Evolutionary conservation across 1,140 invertebrate genomes (phyloP).

Genomic region (Galendromus occidentalis): DNA sequence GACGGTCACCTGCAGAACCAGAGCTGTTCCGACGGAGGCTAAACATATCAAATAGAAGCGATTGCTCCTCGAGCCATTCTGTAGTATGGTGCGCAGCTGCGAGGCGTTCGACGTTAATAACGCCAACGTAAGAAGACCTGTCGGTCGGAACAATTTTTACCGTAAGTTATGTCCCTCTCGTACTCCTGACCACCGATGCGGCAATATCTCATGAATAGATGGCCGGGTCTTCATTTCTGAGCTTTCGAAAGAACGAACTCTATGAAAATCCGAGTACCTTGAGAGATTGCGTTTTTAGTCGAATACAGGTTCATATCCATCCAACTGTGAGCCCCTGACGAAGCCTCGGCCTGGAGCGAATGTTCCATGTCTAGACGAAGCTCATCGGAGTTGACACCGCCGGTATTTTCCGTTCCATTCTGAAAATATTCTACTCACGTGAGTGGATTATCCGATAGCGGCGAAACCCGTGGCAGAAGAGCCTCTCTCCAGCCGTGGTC

Average conservation of each 20-base stretch:
- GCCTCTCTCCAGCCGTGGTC: no score
- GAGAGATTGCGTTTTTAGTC: neutral
- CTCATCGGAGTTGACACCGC: neutral
- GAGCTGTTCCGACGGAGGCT: neutral
- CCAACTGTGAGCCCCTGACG: neutral
- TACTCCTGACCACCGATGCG: no score
- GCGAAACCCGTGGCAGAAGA: no score
- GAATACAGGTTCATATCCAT: conserved; percentile 11
- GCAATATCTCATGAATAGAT: no score
- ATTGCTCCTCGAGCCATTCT: neutral
- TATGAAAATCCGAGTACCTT: neutral
- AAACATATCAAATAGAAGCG: conserved; percentile 2
- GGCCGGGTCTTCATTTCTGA: no score
- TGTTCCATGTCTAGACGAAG: conserved; percentile 4
- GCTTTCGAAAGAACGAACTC: no score
- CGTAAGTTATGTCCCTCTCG: no score
- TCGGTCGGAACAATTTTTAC: no score
- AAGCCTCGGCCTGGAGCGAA: conserved; percentile 3
- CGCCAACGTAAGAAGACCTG: neutral
- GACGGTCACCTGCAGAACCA: conserved; percentile 16
- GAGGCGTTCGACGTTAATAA: conserved; percentile 1
- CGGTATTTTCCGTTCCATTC: neutral
- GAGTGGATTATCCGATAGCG: no score
- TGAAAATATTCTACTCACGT: no score
- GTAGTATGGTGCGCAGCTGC: conserved; percentile 3